These are phyloP conservation scores for Sialia sialis DNA, from an alignment of 2,113 vertebrate genomes.

Conservation along the genomic window DNA sequence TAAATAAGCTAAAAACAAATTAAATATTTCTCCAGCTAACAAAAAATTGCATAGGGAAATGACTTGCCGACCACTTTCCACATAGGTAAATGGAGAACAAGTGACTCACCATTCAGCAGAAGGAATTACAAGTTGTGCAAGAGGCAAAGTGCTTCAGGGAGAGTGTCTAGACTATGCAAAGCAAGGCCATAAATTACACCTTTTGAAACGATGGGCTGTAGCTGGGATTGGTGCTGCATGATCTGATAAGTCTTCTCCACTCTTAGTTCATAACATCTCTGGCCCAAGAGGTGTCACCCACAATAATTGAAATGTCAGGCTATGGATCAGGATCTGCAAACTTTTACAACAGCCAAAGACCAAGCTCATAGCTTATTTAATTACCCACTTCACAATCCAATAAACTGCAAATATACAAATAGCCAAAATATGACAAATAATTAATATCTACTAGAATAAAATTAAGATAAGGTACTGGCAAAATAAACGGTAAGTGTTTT, in stretches of 20 bases:
- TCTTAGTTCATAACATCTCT: neutral
- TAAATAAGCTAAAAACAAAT: neutral
- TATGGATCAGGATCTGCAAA: neutral
- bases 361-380: slow-evolving; percentile 14
- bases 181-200: slow-evolving; percentile 34
- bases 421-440: slow-evolving; percentile 6
- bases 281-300: neutral
- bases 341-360: neutral
- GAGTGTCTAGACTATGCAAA: slow-evolving; percentile 32
- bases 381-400: slow-evolving; percentile 14
- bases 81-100: neutral
- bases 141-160: slow-evolving; percentile 22
- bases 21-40: neutral
- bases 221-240: neutral
- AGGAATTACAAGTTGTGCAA: slow-evolving; percentile 40
- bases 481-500: neutral
- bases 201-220: neutral
- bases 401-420: slow-evolving; percentile 28
- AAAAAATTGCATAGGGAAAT: neutral
- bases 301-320: neutral
- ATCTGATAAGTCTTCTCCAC: neutral
- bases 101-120: slow-evolving; percentile 30
- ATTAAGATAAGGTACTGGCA: slow-evolving; percentile 20
- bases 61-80: neutral
- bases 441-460: slow-evolving; percentile 40